Conservation (phyloP, 2,797 vertebrate genomes). For the Gallinago stenura region DNA sequence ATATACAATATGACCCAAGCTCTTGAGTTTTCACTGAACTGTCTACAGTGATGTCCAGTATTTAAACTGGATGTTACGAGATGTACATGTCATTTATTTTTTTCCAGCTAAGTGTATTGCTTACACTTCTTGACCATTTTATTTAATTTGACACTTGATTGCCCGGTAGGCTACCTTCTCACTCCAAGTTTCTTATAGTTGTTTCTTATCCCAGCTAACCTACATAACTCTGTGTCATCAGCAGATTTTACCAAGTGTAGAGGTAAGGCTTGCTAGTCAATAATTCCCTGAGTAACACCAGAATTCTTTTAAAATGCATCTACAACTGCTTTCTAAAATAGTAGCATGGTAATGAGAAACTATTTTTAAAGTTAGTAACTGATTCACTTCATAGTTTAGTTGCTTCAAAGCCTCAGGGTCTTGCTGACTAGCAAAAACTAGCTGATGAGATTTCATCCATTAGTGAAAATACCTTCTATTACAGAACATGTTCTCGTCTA, state of each 20-base stretch:
- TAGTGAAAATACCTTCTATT: slow-evolving; percentile 2
- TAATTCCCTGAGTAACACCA: not conserved
- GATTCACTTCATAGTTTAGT: not conserved
- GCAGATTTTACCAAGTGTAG: not conserved
- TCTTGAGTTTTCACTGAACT: not conserved
- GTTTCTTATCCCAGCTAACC: not conserved
- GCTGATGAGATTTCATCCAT: not conserved
- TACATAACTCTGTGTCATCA: not conserved
- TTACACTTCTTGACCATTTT: not conserved
- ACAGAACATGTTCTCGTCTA: not conserved
- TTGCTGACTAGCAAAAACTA: not conserved
- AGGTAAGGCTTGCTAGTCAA: not conserved
- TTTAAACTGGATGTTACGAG: not conserved
- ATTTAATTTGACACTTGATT: not conserved
- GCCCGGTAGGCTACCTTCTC: not conserved
- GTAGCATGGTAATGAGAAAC: not conserved
- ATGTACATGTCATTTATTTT: not conserved
- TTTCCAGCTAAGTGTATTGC: not conserved
- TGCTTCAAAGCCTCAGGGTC: not conserved
- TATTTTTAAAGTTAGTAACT: not conserved
- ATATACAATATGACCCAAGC: not conserved
- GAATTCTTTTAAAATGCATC: not conserved
- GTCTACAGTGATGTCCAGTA: not conserved
- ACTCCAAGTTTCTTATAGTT: not conserved
- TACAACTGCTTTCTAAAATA: not conserved